Conservation (phyloP, 2,113 vertebrate genomes). For the Papio anubis region DNA sequence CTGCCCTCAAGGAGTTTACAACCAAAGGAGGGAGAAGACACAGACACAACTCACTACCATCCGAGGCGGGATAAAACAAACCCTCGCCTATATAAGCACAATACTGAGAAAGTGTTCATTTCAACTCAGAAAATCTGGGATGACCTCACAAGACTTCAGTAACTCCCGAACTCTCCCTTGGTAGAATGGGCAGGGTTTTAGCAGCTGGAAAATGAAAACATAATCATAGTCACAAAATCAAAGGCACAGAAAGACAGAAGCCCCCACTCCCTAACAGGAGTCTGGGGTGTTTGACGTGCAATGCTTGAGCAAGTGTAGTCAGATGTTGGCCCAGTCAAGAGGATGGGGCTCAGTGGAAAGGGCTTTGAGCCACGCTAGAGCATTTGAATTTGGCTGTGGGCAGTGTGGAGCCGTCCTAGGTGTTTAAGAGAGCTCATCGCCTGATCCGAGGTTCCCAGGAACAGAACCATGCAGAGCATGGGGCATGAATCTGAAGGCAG, state of each 20-base stretch:
- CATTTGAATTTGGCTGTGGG: not conserved
- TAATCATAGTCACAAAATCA: not conserved
- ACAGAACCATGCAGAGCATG: not conserved
- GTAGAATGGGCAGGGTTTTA: not conserved
- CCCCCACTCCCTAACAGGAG: too few species aligned
- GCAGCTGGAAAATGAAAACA: not conserved
- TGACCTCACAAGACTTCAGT: not conserved
- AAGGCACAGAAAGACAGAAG: not conserved
- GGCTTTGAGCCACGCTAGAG: not conserved
- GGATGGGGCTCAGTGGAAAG: not conserved
- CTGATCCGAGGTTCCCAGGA: not conserved
- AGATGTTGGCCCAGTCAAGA: not conserved
- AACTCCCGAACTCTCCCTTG: not conserved
- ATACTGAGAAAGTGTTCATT: not conserved
- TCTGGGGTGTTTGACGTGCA: not conserved
- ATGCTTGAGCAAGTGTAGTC: rapidly evolving
- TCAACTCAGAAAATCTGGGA: not conserved
- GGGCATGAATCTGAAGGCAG: not conserved
- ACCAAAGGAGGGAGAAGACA: not conserved
- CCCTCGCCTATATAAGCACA: not conserved
- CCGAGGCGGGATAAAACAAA: not conserved
- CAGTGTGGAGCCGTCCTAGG: not conserved
- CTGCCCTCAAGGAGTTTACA: not conserved
- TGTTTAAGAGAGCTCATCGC: not conserved
- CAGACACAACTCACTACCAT: rapidly evolving